Evolutionary conservation across 2,797 vertebrate genomes (phyloP).

Genomic region (Tokudaia muenninki): DNA sequence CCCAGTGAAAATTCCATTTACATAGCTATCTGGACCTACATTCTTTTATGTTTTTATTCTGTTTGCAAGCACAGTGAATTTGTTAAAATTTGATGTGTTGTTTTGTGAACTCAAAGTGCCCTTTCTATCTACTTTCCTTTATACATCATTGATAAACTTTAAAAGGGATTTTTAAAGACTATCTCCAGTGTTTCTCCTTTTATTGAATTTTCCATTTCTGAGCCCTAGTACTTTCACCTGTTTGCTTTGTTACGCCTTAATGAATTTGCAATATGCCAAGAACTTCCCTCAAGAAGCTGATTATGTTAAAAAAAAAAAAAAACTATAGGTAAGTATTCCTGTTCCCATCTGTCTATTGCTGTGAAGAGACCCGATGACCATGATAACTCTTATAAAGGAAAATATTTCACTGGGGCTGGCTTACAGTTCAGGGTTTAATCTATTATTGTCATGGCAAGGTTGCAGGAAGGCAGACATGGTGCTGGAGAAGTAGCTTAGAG

Average conservation of each 20-base stretch:
- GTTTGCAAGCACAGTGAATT: background rate
- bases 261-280: constrained; percentile 15
- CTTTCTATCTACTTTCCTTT: background rate
- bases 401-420: background rate
- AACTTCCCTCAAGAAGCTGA: constrained; percentile 7
- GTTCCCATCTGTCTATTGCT: background rate
- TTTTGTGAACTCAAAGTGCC: background rate
- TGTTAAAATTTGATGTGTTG: background rate
- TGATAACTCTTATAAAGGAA: background rate
- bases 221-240: background rate
- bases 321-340: background rate
- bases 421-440: background rate
- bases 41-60: background rate
- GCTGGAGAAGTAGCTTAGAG: background rate
- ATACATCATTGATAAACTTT: constrained; percentile 3
- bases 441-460: background rate
- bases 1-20: background rate
- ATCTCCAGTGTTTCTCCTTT: background rate
- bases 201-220: background rate
- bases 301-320: background rate
- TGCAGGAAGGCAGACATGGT: background rate
- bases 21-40: background rate
- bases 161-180: background rate
- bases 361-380: background rate
- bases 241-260: background rate